A percentile compares a stretch with the other conserved stretches of the same genome.
phyloP scores from a whole-genome alignment of 2,113 vertebrate genomes.

The Oreocharis arfaki region DNA sequence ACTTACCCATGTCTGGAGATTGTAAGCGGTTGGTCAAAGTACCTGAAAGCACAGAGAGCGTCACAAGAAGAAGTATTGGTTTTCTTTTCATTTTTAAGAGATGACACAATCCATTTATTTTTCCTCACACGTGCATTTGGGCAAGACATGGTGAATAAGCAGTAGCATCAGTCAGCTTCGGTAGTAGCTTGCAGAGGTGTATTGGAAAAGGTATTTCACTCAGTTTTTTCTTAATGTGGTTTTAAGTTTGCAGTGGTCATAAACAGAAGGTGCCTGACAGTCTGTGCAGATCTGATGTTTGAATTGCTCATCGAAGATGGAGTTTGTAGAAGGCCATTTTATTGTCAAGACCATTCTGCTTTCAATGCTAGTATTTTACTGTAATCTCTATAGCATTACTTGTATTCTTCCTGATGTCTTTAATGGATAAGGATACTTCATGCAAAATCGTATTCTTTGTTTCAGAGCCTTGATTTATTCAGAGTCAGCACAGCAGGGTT shows the following conservation, averaged over 20 bases:
- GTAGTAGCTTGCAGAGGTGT: background rate
- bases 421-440: background rate
- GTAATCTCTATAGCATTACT: background rate
- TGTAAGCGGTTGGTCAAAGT: background rate
- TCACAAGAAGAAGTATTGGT: accelerated
- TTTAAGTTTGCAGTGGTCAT: background rate
- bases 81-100: background rate
- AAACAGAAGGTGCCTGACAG: background rate
- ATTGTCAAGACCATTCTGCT: background rate
- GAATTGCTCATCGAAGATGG: background rate
- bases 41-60: background rate
- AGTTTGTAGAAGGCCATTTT: background rate
- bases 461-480: background rate
- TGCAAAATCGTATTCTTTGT: background rate
- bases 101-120: background rate
- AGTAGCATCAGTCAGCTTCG: background rate
- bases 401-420: background rate
- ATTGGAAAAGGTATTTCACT: background rate
- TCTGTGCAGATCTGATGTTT: background rate
- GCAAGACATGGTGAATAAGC: background rate
- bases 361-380: background rate
- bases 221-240: background rate
- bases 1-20: accelerated
- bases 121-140: background rate
- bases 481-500: background rate